phyloP scores from a whole-genome alignment of 1,140 invertebrate species.

The Frieseomelitta varia region DNA sequence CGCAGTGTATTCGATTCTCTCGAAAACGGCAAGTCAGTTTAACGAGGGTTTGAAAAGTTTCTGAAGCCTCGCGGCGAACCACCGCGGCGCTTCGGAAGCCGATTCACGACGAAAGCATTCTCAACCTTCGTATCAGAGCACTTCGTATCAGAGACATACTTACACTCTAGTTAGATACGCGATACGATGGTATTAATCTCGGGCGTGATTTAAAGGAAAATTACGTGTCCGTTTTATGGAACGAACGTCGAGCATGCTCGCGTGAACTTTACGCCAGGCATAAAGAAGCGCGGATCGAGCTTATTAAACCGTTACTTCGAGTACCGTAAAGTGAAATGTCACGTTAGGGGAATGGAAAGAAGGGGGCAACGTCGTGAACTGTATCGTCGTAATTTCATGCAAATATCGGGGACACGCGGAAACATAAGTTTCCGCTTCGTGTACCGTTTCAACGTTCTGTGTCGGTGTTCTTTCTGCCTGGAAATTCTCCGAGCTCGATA shows the following conservation, averaged over 20 bases:
- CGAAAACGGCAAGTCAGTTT: too few species aligned
- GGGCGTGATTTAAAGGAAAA: neutral
- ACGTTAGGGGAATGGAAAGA: neutral
- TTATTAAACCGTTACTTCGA: slow-evolving; percentile 48
- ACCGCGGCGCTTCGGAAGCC: too few species aligned
- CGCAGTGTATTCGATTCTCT: too few species aligned
- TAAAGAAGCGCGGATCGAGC: slow-evolving; percentile 26
- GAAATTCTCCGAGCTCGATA: neutral
- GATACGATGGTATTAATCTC: neutral
- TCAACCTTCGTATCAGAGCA: too few species aligned
- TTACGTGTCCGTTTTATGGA: slow-evolving; percentile 31
- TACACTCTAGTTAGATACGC: neutral
- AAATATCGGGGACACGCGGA: slow-evolving; percentile 4
- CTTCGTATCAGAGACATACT: too few species aligned
- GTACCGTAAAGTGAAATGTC: slow-evolving; percentile 31
- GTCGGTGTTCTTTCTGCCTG: too few species aligned
- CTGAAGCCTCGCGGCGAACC: too few species aligned
- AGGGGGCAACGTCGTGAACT: neutral
- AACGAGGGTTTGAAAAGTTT: too few species aligned
- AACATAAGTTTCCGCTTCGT: neutral
- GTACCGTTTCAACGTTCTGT: neutral
- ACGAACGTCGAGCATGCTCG: neutral
- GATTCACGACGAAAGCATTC: too few species aligned
- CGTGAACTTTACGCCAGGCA: slow-evolving; percentile 16
- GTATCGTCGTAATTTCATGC: slow-evolving; percentile 12